Evolutionary conservation across 2,797 vertebrate genomes (phyloP), one percentile per base, ranked within the genome.

Genomic region (Chelidonichthys spinosus): DNA sequence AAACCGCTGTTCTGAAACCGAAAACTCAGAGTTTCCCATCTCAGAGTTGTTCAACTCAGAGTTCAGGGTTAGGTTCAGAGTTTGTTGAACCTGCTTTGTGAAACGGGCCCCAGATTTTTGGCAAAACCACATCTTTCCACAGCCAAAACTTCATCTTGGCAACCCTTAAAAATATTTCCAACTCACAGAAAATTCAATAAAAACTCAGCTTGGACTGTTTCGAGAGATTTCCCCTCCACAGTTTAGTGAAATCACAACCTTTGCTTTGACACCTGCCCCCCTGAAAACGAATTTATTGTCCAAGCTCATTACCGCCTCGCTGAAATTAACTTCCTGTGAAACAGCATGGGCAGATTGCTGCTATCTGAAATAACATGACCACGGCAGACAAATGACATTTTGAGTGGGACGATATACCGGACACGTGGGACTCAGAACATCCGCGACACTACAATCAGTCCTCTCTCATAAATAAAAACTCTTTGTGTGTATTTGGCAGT

Each of bases 211-310:
- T 53, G 33, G 5, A 58, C 10, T 15, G 47, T 50, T 77, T 68
- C 60, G 17, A 68, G 35, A 46, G 14, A 15, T 52, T 65, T 78
- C 66, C 40, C 11, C 32, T 47, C 63, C 15, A 56, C 18, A 6
- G 9, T 62, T 33, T 32, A 60, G 54, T 52, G 7, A 52, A 67
- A 63, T 44, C 47, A n/a, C 11, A 54, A 70, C 49, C 49, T 65
- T 63, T 10, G 4, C 69, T 72, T 70, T 75, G 37, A 70, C 78
- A 68, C 32, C 36, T 61, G 47, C 61, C 25, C 59, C 44, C 43
- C 53, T 37, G n/a, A 72, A 82, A 89, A 82, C 63, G 6, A 59
- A 83, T 85, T 87, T 73, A 79, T 67, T 85, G 52, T 70, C 69
- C 60, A 39, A 79, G 25, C 71, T 81, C 55, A 86, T 89, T 84